Evolutionary conservation across 2,797 vertebrate species (phyloP).

Genomic region (Scleropages formosus): DNA sequence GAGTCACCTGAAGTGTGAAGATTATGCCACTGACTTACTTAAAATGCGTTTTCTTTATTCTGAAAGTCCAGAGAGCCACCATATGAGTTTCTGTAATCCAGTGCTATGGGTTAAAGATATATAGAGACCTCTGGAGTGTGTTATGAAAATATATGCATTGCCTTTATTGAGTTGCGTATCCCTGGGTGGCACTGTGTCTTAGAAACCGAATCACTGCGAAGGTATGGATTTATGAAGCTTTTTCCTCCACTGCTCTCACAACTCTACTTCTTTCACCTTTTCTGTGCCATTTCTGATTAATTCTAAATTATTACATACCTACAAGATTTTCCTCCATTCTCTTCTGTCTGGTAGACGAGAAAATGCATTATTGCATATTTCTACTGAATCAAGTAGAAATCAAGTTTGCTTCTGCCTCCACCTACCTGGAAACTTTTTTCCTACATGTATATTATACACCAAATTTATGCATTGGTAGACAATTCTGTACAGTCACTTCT

Average conservation of each 20-base stretch:
- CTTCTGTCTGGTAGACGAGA: too few species aligned
- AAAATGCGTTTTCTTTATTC: neutral
- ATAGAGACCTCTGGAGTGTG: neutral
- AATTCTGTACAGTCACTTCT: neutral
- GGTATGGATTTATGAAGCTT: neutral
- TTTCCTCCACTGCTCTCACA: neutral
- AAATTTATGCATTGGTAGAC: neutral
- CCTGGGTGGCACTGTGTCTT: conserved; percentile 4
- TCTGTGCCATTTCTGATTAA: neutral
- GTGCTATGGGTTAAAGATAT: conserved; percentile 2
- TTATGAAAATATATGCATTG: neutral
- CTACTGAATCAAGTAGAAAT: neutral
- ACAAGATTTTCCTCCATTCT: too few species aligned
- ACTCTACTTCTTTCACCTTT: neutral
- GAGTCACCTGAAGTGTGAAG: neutral
- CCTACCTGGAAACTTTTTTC: neutral
- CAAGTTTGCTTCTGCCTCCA: conserved; percentile 4
- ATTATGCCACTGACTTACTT: conserved; percentile 9
- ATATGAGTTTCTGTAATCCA: neutral
- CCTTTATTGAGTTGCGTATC: neutral
- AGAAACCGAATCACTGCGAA: neutral
- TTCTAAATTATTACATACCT: neutral
- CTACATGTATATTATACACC: conserved; percentile 11
- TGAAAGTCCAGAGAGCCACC: conserved; percentile 8
- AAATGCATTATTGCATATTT: too few species aligned